A percentile compares a stretch with the other conserved stretches of the same genome.
phyloP scores from a whole-genome alignment of 2,797 vertebrate species.

The Eulemur albifrons region DNA sequence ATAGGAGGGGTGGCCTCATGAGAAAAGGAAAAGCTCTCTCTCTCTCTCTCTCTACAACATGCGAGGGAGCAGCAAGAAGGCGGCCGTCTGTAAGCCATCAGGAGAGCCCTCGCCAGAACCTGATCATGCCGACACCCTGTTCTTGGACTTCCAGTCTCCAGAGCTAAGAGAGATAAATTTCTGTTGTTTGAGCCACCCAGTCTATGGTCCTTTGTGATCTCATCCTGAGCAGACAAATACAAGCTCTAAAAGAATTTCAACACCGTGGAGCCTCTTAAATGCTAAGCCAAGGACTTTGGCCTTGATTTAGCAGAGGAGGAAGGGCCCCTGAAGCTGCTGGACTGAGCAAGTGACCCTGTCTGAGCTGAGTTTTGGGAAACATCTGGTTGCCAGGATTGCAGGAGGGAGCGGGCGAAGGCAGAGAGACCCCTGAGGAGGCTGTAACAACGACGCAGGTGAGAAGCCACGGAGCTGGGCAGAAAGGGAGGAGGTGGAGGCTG shows the following conservation, averaged over 20 bases:
- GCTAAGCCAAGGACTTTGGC: not conserved
- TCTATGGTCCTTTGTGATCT: no score
- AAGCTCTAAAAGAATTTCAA: not conserved
- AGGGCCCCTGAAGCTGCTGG: not conserved
- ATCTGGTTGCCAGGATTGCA: not conserved
- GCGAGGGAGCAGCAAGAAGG: not conserved
- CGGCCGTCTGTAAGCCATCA: not conserved
- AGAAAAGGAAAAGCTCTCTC: not conserved
- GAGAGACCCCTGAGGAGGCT: not conserved
- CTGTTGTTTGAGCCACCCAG: not conserved
- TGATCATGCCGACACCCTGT: rapidly evolving
- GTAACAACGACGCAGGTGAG: rapidly evolving
- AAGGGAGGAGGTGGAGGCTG: not conserved
- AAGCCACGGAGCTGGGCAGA: not conserved
- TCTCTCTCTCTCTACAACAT: not conserved
- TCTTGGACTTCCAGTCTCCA: not conserved
- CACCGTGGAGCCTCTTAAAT: rapidly evolving
- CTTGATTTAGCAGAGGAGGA: not conserved
- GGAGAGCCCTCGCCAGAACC: not conserved
- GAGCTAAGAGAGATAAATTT: not conserved
- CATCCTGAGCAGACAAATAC: not conserved
- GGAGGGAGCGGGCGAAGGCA: not conserved
- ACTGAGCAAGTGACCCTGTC: not conserved
- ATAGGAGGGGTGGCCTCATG: not conserved
- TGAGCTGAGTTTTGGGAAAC: not conserved